Conservation (phyloP, 2,888 invertebrate species). For the Archips crataeganus region DNA sequence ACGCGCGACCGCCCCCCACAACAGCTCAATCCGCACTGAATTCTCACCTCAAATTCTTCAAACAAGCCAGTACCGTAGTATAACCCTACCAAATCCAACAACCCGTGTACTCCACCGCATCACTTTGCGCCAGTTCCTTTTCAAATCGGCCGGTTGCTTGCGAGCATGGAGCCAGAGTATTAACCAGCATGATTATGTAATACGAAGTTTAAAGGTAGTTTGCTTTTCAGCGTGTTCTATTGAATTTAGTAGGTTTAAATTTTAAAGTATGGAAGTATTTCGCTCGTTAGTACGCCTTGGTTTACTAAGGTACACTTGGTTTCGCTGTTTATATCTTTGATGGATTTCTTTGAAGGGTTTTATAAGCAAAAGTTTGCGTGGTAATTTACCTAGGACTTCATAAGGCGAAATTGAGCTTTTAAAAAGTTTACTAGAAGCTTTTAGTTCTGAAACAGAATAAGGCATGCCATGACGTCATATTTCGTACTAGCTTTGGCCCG, state of each 20-base stretch:
- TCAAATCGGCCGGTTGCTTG: slow-evolving; percentile 8
- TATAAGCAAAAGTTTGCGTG: not conserved
- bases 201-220: slow-evolving; percentile 8
- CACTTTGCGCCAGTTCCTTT: not conserved
- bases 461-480: too few species aligned
- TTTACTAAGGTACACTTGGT: not conserved
- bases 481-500: too few species aligned
- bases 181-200: slow-evolving; percentile 33
- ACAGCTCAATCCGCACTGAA: slow-evolving; percentile 26
- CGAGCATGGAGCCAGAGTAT: slow-evolving; percentile 19
- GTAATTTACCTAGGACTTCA: too few species aligned
- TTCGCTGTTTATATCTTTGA: slow-evolving; percentile 23
- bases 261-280: slow-evolving; percentile 10
- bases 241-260: slow-evolving; percentile 26
- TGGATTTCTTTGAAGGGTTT: slow-evolving; percentile 8
- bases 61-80: slow-evolving; percentile 37
- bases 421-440: too few species aligned
- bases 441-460: too few species aligned
- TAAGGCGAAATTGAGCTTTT: too few species aligned
- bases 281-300: slow-evolving; percentile 26
- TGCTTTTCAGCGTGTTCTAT: slow-evolving; percentile 1
- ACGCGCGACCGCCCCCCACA: slow-evolving; percentile 25
- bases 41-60: slow-evolving; percentile 19
- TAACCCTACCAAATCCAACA: slow-evolving; percentile 24
- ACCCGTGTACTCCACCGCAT: not conserved